Percentiles rank a stretch among this genome's conserved stretches.
phyloP scores from a whole-genome alignment of 2,113 vertebrate species.

The Chlorocebus sabaeus region DNA sequence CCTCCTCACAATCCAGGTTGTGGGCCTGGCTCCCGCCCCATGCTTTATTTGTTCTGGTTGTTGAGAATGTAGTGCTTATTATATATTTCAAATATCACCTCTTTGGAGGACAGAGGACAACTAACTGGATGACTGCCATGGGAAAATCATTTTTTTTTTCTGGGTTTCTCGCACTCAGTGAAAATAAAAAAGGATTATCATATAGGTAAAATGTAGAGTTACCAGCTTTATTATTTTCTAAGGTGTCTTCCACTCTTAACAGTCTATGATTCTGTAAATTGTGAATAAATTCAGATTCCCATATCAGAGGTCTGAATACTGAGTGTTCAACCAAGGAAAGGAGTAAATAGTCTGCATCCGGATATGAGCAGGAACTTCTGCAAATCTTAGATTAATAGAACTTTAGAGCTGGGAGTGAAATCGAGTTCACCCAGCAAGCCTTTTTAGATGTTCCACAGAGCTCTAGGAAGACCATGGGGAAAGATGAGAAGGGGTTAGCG shows the following conservation, averaged over 20 bases:
- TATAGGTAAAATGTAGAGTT: background rate
- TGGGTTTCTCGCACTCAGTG: background rate
- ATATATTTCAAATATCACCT: background rate
- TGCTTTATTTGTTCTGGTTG: background rate
- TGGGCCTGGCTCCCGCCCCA: rapidly evolving
- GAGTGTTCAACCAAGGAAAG: background rate
- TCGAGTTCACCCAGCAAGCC: background rate
- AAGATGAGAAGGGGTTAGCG: too few species aligned
- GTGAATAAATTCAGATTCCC: background rate
- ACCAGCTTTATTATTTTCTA: background rate
- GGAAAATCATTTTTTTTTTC: background rate
- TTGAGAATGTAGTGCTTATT: background rate
- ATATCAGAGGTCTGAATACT: background rate
- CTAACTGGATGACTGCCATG: background rate
- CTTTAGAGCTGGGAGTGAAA: background rate
- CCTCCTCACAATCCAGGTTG: background rate
- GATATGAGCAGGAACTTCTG: background rate
- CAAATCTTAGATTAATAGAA: background rate
- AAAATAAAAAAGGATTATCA: background rate
- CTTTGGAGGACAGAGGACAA: background rate
- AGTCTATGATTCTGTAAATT: background rate
- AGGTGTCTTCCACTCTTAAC: background rate
- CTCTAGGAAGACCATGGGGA: background rate
- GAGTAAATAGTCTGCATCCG: background rate
- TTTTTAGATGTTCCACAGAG: background rate